Evolutionary conservation across 2,888 invertebrate species (phyloP), one percentile per base, ranked within the genome.

Genomic region (Pyrrhia umbra): DNA sequence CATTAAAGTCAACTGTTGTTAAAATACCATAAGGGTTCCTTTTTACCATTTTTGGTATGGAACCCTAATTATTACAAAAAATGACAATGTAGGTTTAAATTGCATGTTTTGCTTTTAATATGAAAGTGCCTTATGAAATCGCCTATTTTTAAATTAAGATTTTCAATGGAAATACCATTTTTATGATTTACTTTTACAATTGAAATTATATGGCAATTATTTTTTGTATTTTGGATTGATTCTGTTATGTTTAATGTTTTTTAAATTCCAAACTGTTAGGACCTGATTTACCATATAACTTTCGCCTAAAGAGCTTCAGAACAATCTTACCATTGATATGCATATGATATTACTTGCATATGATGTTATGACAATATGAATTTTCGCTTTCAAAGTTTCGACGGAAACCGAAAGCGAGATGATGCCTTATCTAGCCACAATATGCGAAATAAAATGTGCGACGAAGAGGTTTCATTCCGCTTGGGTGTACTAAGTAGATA

Each of bases 361-460:
- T 13, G 15, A 40, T 52, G 59, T 66, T 25, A 4, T 54, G 10
- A 50, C 51, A 6, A 62, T 40, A 51, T 64, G 62, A 77, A 75
- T 83, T 88, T 89, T 92, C 92, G 83, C 89, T 91, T 91, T 90
- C 65, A 42, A 85, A 86, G 92, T 93, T 93, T 92, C 88, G 84
- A 68, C 68, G 55, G 90, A 92, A 93, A 93, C 89, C 86, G 83
- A 88, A 88, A 89, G 88, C 78, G 92, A 92, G 91, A 88, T 86
- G 81, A 80, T 78, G 57, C 75, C 80, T 82, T 70, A 70, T 45
- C 47, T 64, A 62, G 30, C 64, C 73, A 60, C 52, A 64, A 63
- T 55, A 34, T 46, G 56, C 27, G 30, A 21, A 51, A 58, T 13
- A 34, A 61, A 72, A 71, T 46, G 52, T 51, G 67, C 46, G 45